Evolutionary conservation across 2,797 vertebrate species (phyloP).

Genomic region (Bucorvus abyssinicus): DNA sequence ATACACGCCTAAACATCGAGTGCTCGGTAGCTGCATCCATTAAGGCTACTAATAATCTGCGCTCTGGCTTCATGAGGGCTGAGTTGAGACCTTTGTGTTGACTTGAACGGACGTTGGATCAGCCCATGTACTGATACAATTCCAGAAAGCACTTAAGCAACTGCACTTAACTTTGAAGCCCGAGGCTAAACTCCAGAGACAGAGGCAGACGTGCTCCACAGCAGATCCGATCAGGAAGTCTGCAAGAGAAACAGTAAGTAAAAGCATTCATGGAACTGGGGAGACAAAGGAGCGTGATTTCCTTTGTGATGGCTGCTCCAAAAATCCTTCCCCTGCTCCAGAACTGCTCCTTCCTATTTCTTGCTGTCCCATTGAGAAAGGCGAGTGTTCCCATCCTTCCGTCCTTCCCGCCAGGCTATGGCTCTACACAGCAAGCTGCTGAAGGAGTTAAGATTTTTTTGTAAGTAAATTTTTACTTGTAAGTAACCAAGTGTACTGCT

Average conservation of each 20-base stretch:
- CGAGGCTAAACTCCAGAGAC: background rate
- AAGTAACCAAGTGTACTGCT: background rate
- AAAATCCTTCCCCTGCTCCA: background rate
- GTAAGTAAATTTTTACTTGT: too few species aligned
- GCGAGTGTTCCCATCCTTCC: background rate
- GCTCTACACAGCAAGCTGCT: accelerated
- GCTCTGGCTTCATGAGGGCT: background rate
- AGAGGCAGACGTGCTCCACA: background rate
- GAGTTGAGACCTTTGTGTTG: background rate
- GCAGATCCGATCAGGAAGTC: background rate
- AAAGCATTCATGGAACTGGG: background rate
- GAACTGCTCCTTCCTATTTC: background rate
- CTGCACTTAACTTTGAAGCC: background rate
- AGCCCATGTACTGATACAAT: background rate
- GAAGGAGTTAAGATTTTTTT: background rate
- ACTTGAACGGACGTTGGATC: background rate
- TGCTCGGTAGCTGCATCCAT: background rate
- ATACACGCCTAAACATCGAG: background rate
- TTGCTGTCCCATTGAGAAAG: background rate
- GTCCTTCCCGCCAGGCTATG: background rate
- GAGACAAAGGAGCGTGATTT: background rate
- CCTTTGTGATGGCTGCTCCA: background rate
- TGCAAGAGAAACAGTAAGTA: background rate
- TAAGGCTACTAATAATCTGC: background rate
- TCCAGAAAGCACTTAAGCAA: background rate